A percentile compares a stretch with the other conserved stretches of the same genome.
Evolutionary conservation across 1,140 invertebrate genomes (phyloP).

Genomic region (Apis dorsata): DNA sequence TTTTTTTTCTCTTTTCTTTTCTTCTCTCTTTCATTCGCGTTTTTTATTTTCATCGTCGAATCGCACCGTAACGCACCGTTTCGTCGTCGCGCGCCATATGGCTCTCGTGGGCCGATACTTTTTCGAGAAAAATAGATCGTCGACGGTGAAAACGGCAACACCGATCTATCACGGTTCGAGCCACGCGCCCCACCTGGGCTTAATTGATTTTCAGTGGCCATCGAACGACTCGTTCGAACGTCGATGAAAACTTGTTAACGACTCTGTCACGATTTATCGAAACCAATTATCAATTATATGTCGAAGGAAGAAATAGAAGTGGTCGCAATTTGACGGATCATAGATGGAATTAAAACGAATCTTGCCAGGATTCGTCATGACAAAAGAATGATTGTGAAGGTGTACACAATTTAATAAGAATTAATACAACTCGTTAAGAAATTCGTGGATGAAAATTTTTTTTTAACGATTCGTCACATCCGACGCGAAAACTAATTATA

Average conservation of each 20-base stretch:
- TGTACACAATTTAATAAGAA: too few relatives aligned
- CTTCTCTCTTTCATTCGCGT: background rate
- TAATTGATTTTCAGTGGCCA: conserved; percentile 50
- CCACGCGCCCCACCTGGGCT: conserved; percentile 24
- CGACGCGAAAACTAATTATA: too few relatives aligned
- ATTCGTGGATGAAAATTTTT: too few relatives aligned
- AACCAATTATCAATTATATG: conserved; percentile 18
- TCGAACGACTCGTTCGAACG: conserved; percentile 34
- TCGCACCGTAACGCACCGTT: conserved; percentile 31
- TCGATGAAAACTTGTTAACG: conserved; percentile 49
- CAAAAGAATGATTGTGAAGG: too few relatives aligned
- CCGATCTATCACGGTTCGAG: conserved; percentile 60
- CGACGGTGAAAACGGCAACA: conserved; percentile 43
- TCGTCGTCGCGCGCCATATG: conserved; percentile 53
- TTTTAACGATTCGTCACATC: too few relatives aligned
- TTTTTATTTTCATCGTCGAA: conserved; percentile 5
- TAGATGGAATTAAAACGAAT: too few relatives aligned
- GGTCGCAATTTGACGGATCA: too few relatives aligned
- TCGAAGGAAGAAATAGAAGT: background rate
- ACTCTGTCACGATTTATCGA: conserved; percentile 12
- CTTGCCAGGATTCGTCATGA: too few relatives aligned
- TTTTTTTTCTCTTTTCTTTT: background rate
- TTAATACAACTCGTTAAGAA: too few relatives aligned
- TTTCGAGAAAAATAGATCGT: conserved; percentile 28
- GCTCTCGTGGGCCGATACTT: conserved; percentile 34